Evolutionary conservation across 2,888 invertebrate species (phyloP), one percentile per base, ranked within the genome.

Genomic region (Cetonia aurata): DNA sequence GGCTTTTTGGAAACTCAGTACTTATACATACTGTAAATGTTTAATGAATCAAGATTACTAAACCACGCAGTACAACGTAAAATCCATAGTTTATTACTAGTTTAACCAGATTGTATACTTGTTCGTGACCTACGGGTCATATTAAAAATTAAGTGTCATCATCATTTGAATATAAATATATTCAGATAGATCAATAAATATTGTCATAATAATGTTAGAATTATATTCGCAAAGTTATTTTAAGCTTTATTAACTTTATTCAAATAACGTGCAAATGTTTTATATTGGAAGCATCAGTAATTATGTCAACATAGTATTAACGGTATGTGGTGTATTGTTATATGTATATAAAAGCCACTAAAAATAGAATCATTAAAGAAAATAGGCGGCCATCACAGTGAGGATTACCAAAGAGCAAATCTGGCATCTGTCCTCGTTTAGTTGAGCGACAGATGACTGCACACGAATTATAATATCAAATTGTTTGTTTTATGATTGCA

Each of bases 51-150:
- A 10, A 37, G 1, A 37, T 37, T 25, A 25, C 4, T 4, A 25
- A 25, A 25, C 25, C 4, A 37, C 10, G 9, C 37, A 8, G 37
- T 1, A 37, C 8, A 10, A 37, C 37, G 37, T 37, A 37, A 37
- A 37, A 37, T 37, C 37, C 8, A 37, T 37, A 37, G 4, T 37
- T 37, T 37, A 3, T 37, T 37, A 37, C 37, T 37, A 37, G 37
- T 37, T 10, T 4, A 37, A 37, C 37, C 9, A 37, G 37, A 37
- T 37, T 37, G 37, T 37, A 37, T 37, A 37, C 37, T 50, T 19
- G 50, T 50, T 50, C 15, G 50, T 50, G 50, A 50, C 50, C 50
- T 19, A 13, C 37, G 17, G 50, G 50, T 50, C 50, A 50, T 50
- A 19, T 50, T 50, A 19, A 19, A 50, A 50, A 50, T 50, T 50